Evolutionary conservation across 2,113 vertebrate genomes (phyloP).

Genomic region (Columba livia): DNA sequence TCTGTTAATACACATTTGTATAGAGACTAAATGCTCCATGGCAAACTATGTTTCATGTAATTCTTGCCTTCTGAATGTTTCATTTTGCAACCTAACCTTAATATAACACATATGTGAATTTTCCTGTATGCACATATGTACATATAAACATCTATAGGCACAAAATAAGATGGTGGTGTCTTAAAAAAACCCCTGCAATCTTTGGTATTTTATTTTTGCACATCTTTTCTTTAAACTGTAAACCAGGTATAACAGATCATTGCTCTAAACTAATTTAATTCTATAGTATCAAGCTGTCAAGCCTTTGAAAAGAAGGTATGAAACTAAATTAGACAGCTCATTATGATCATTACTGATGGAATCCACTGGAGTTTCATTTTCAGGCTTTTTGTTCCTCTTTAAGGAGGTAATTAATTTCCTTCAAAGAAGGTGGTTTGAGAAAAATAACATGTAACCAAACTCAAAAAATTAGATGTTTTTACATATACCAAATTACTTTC

Average conservation of each 20-base stretch:
- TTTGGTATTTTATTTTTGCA: background rate
- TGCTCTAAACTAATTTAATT: background rate
- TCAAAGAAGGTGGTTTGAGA: background rate
- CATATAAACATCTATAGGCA: background rate
- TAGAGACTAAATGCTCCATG: background rate
- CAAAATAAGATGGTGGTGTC: background rate
- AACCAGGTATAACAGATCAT: background rate
- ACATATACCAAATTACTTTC: background rate
- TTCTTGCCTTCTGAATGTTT: background rate
- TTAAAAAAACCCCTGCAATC: rapidly evolving
- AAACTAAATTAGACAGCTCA: background rate
- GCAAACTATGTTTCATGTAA: background rate
- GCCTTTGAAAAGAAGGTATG: background rate
- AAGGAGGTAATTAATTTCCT: background rate
- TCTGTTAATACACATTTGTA: background rate
- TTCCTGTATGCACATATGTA: background rate
- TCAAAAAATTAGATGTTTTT: constrained; percentile 1
- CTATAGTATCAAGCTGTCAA: background rate
- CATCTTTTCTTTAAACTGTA: background rate
- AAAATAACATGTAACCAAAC: background rate
- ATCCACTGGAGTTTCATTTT: background rate
- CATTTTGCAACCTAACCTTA: background rate
- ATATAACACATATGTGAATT: background rate
- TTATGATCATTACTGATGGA: background rate
- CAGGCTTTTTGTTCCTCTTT: background rate